Conservation (phyloP, 2,797 vertebrate species). For the Paguma larvata region DNA sequence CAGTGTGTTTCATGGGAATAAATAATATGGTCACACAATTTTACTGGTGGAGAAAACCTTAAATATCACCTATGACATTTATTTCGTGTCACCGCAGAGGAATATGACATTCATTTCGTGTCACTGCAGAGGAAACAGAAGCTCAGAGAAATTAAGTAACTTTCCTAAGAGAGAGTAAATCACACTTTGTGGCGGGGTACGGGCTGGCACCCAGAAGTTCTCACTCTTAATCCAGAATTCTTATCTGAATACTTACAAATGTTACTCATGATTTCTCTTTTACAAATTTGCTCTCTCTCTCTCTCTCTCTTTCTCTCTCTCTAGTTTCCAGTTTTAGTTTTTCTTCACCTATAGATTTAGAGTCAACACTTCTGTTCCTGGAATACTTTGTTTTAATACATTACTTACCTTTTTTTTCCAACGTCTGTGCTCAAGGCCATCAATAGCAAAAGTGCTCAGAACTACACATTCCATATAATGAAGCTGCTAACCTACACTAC, state of each 20-base stretch:
- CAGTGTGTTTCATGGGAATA: conserved; percentile 38
- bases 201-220: neutral
- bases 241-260: neutral
- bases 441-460: conserved; percentile 84
- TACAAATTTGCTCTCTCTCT: neutral
- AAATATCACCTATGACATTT: neutral
- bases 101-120: neutral
- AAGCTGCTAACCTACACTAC: conserved; percentile 84
- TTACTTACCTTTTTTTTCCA: conserved; percentile 73
- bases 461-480: conserved; percentile 86
- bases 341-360: conserved; percentile 44
- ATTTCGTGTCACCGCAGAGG: neutral
- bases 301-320: neutral
- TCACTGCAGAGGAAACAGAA: conserved; percentile 64
- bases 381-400: conserved; percentile 82
- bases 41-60: conserved; percentile 29
- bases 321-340: conserved; percentile 30
- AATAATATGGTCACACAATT: conserved; percentile 44
- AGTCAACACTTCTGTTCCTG: conserved; percentile 79
- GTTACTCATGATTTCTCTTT: conserved; percentile 56
- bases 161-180: neutral
- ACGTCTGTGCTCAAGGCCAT: conserved; percentile 76
- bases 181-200: neutral
- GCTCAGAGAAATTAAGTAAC: conserved; percentile 58
- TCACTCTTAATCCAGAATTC: neutral